Evolutionary conservation across 1,140 invertebrate species (phyloP), one percentile per base, ranked within the genome.

Genomic region (Panagrolaimus sp.): DNA sequence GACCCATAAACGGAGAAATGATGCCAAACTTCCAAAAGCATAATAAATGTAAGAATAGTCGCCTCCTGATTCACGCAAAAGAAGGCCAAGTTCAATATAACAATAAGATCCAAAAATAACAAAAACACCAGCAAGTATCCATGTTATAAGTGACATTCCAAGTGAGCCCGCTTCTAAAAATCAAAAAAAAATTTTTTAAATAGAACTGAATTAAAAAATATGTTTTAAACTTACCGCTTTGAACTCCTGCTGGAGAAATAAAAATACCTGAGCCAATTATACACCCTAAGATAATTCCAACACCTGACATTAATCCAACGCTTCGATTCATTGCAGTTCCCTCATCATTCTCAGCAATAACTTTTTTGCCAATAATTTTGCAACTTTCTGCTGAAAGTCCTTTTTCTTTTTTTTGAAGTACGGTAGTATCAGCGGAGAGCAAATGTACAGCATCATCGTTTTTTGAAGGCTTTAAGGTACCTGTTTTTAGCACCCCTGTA

Each of bases 1-100:
- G 43, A 98, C 91, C 96, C 96, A 99, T 0, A 98, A 87, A 48
- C 94, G 88, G 71, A 96, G 88, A 84, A 97, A 98, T 0, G 93
- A 93, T 72, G 93, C 86, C 80, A 97, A 93, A 0, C 92, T 91
- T 26, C 75, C 75, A 63, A 77, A 77, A 5, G 75, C 75, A 32
- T 79, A 74, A 66, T 68, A 75, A 44, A 77, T 96, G 84, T 96
- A 96, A 0, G 94, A 93, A 85, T 96, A 96, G 86, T 96, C 94
- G 0, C 93, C 94, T 0, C 93, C 93, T 46, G 90, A 91, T 84
- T 91, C 91, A 21, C 89, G 88, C 76, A 98, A 82, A 0, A 83
- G 66, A 14, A 82, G 83, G 55, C 80, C 81, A 3, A 77, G 62
- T 67, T 79, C 80, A 58, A 82, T 80, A 66, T 83, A 83, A 58